Percentiles rank a stretch among this genome's conserved stretches.
phyloP scores from a whole-genome alignment of 2,888 invertebrate genomes.

The Acanthosepion lycidas region DNA sequence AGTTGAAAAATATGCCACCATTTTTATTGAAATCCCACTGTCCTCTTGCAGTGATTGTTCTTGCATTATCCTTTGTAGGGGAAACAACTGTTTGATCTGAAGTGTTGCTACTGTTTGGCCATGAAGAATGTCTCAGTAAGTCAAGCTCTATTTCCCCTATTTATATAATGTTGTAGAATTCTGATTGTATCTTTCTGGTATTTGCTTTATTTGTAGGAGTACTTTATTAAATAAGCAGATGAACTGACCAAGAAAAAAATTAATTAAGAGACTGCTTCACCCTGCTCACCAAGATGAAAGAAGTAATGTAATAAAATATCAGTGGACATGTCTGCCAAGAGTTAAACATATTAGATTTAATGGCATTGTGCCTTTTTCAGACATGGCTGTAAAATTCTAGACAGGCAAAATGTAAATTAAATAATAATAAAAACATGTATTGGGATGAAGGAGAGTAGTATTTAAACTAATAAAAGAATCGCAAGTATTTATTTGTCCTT shows the following conservation, averaged over 20 bases:
- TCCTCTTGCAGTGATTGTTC: too few species aligned
- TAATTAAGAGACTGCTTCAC: neutral
- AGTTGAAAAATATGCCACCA: too few species aligned
- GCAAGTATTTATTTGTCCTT: neutral
- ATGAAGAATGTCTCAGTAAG: too few species aligned
- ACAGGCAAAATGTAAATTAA: neutral
- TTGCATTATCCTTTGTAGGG: too few species aligned
- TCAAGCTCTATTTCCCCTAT: too few species aligned
- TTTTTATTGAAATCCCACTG: too few species aligned
- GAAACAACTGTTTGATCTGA: too few species aligned
- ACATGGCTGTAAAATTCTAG: neutral
- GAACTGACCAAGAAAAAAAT: neutral
- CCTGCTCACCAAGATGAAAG: neutral
- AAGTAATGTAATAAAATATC: neutral
- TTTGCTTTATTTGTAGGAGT: too few species aligned
- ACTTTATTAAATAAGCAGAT: neutral
- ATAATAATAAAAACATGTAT: neutral
- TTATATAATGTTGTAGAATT: too few species aligned
- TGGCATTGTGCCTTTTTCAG: neutral
- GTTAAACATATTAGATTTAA: constrained; percentile 4
- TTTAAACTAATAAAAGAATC: neutral
- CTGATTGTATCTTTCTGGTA: too few species aligned
- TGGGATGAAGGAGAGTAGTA: neutral
- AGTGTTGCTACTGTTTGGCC: too few species aligned
- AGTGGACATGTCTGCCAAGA: neutral